A percentile compares a stretch with the other conserved stretches of the same genome.
Conservation (phyloP, 1,140 invertebrate genomes). For the Nixonia krombeini region DNA sequence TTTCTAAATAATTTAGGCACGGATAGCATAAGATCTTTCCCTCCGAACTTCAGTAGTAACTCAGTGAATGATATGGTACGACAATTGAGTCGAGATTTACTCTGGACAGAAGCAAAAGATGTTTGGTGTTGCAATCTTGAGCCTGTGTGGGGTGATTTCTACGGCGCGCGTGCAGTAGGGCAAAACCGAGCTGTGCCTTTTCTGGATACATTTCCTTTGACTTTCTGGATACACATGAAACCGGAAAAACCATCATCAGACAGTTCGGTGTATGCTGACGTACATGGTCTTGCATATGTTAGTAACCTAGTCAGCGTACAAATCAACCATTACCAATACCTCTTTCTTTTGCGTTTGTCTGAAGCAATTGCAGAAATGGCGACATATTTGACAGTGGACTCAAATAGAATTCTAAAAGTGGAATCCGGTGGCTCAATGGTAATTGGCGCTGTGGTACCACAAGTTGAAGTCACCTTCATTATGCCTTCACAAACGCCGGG, state of each 20-base stretch:
- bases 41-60: constrained; percentile 62
- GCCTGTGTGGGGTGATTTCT: constrained; percentile 94
- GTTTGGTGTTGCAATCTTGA: constrained; percentile 92
- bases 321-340: constrained; percentile 93
- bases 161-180: constrained; percentile 81
- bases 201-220: constrained; percentile 91
- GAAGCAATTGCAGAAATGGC: constrained; percentile 87
- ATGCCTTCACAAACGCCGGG: constrained; percentile 86
- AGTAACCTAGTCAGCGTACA: constrained; percentile 87
- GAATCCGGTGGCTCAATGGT: constrained; percentile 76
- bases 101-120: constrained; percentile 87
- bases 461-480: constrained; percentile 89
- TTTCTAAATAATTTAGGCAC: constrained; percentile 64
- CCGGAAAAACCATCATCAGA: constrained; percentile 44
- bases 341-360: constrained; percentile 87
- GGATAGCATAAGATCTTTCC: constrained; percentile 69
- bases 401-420: constrained; percentile 78
- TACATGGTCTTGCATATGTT: constrained; percentile 81
- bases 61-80: constrained; percentile 68
- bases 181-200: constrained; percentile 85
- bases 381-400: constrained; percentile 85
- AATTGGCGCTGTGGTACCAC: constrained; percentile 83
- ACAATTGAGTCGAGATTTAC: constrained; percentile 75
- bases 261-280: constrained; percentile 70
- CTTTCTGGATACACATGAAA: constrained; percentile 80